Base-by-base conservation (phyloP, 2,113 vertebrate species). In the Planiliza haematocheilus region DNA sequence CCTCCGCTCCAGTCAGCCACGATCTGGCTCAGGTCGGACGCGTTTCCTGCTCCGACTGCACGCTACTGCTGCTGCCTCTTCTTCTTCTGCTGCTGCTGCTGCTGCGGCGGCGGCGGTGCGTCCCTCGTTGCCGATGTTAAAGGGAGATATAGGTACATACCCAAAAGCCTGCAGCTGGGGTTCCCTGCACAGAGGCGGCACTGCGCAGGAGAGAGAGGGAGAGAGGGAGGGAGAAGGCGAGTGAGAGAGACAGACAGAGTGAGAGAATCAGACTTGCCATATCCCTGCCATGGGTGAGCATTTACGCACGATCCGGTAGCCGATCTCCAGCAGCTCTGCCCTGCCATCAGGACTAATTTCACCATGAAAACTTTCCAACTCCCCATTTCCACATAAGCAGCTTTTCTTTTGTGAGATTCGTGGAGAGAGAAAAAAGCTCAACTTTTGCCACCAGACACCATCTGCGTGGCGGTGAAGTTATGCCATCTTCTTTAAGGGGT, bases 141-240 rank as follows among this genome's bases (percentile, higher is more conserved):
- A 59, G 53, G 74, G 57, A 70, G 21, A 79, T 61, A 51, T 30
- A 77, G 78, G 76, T 43, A 43, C 51, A 42, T 66, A 84, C 53
- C 72, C 66, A 7, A 64, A 83, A 75, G 11, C 80, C 85, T 72
- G 89, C 89, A 90, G 89, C 89, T 90, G 90, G 90, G 82, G 72
- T 77, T 87, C 81, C 82, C 80, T 70, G 72, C 83, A 87, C 74
- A 53, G 65, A 86, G 80, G 59, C 73, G 30, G 79, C 85, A 86
- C 79, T 90, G 89, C 86, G 88, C 77, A 87, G 78, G 56, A 20
- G 68, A 53, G 63, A 13, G 63, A 30, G 56, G 42, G 55, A 20
- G 69, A 12, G 67, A 18, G 61, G 46, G 53, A 57, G 48, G 48
- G 45, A 13, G 62, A 61, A 68, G n/a, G 60, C 17, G 34, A 68